phyloP scores from a whole-genome alignment of 2,888 invertebrate genomes.

The Ichneumoninae sp. region DNA sequence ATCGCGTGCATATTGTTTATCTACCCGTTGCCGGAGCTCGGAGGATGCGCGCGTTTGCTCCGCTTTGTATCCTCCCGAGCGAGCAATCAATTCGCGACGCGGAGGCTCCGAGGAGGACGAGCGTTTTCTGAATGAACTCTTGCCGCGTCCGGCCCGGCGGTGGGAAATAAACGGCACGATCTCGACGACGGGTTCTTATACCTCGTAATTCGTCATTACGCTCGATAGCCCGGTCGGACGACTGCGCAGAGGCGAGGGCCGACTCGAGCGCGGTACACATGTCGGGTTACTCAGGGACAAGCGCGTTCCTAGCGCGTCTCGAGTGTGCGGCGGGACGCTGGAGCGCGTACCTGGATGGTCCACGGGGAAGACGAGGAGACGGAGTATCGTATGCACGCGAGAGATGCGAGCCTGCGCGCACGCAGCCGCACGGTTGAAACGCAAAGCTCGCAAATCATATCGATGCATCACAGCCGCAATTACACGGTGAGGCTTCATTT shows the following conservation, averaged over 20 bases:
- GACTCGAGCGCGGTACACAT: constrained; percentile 8
- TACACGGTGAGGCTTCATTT: constrained; percentile 83
- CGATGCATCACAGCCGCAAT: constrained; percentile 82
- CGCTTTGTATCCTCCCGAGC: background rate
- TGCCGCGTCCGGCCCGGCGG: background rate
- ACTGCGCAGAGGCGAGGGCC: constrained; percentile 34
- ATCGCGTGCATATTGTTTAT: constrained; percentile 25
- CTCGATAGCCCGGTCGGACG: constrained; percentile 57
- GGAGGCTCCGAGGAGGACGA: background rate
- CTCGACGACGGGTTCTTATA: constrained; percentile 54
- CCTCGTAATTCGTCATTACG: constrained; percentile 67
- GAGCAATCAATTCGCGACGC: constrained; percentile 20
- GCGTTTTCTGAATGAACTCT: constrained; percentile 54
- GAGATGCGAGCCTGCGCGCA: constrained; percentile 44
- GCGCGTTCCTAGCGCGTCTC: constrained; percentile 11
- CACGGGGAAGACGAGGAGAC: background rate
- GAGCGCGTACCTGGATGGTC: constrained; percentile 1
- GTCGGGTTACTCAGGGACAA: constrained; percentile 39
- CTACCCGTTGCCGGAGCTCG: background rate
- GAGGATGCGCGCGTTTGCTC: constrained; percentile 23
- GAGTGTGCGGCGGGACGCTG: constrained; percentile 20
- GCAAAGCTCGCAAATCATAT: constrained; percentile 82
- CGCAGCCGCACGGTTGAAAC: constrained; percentile 62
- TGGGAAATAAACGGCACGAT: constrained; percentile 43
- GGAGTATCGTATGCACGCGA: constrained; percentile 33